These are phyloP conservation scores for Cephus runcator DNA, from an alignment of 2,888 invertebrate species.

Conservation along the genomic window DNA sequence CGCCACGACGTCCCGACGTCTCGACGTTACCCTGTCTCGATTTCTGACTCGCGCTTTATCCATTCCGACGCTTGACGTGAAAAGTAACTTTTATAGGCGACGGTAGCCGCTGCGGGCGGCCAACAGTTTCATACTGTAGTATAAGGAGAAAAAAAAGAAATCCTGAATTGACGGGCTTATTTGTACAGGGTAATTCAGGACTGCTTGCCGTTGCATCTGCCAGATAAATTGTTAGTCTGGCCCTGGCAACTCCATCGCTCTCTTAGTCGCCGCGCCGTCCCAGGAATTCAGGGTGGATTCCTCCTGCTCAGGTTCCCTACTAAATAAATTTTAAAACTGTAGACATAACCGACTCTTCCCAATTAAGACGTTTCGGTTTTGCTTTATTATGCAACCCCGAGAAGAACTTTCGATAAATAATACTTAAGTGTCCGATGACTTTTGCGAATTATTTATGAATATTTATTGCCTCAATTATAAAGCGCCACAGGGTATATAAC, in stretches of 20 bases:
- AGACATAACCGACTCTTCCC: neutral
- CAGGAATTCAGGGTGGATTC: neutral
- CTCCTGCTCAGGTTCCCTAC: neutral
- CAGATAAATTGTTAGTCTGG: constrained; percentile 33
- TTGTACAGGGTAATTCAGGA: constrained; percentile 38
- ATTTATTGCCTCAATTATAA: neutral
- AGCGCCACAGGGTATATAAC: neutral
- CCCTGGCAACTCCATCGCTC: constrained; percentile 12
- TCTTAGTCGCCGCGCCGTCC: neutral
- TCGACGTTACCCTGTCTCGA: neutral
- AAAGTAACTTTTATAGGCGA: neutral
- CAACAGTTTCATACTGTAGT: neutral
- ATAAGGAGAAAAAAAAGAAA: neutral
- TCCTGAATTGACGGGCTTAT: constrained; percentile 28
- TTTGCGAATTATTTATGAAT: neutral
- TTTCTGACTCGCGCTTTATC: constrained; percentile 1
- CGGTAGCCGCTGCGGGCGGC: neutral
- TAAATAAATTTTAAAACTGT: neutral
- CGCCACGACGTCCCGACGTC: neutral
- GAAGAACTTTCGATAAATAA: neutral
- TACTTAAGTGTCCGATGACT: neutral
- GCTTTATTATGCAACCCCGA: neutral
- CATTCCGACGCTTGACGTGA: constrained; percentile 1
- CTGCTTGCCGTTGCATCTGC: constrained; percentile 37
- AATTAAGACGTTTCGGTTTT: neutral